Base-by-base conservation (phyloP, 2,888 invertebrate species). In the Heliconius erato region DNA sequence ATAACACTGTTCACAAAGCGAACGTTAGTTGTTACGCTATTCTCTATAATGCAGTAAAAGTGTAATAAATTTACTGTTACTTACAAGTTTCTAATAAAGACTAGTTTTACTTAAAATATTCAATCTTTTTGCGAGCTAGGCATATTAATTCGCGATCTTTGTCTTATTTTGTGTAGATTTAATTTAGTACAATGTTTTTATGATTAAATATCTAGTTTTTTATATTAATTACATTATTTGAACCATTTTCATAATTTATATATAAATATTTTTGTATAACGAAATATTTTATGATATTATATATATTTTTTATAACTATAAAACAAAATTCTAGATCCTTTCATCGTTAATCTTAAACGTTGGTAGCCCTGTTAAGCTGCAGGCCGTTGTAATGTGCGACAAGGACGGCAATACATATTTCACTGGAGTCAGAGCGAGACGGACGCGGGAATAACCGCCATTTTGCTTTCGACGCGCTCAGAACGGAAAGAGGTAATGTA, bases 401-500 rank as follows among this genome's bases (percentile, higher is more conserved):
- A 74, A 69, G 81, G 85, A 86, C 71, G 67, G 81, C 76, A 3
- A 72, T 69, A 84, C 16, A 44, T 1, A 63, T 11, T 19, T 32
- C 59, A 14, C 19, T 28, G 11, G 74, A 19, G 71, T 54, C 26
- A 54, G 82, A 86, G 81, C 54, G 82, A 81, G 85, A 86, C 5
- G 44, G 74, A 44, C 69, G 80, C 82, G 80, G 83, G 82, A 85
- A 78, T 49, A 72, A 63, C 84, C 81, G 85, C 85, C 83, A 82
- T 81, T 68, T 82, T 85, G 85, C 78, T 83, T 82, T 82, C 83
- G 80, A 80, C 79, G 84, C 74, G 76, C 77, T 77, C 28, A 40
- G 74, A 83, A 74, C 82, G 84, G 84, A 84, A 78, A 84, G 80
- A 83, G 82, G 83, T 83, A 80, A 79, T 79, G 69, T 79, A 80